Evolutionary conservation across 2,888 invertebrate genomes (phyloP), one percentile per base, ranked within the genome.

Genomic region (Minunthozetes semirufus): DNA sequence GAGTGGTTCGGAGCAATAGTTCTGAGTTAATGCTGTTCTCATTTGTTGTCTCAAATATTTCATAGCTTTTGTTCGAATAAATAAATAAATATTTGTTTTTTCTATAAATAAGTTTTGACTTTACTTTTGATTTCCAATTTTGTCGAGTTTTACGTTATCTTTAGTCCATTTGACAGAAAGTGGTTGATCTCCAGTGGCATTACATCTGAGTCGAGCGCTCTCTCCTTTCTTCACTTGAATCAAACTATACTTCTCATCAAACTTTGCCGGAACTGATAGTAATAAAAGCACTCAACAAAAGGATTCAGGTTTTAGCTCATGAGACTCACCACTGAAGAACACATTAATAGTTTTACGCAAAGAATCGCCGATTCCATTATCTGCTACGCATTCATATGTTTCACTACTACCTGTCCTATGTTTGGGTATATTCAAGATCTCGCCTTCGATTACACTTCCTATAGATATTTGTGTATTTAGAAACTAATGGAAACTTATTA

Each of bases 21-120:
- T 78, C 79, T 13, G 79, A 79, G 17, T 75, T 77, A 1, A 79
- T 72, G 9, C 80, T 79, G 63, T 76, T 76, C 22, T 77, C 77
- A 19, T 75, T 76, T 17, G 73, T 75, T 0, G 78, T 78, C 46
- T 80, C 79, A 61, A 77, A 78, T 17, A 78, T 79, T 50, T 78
- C 79, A 73, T 78, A 79, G 46, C 79, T 79, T 50, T 50, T n/a
- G 9, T 13, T 6, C 2, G 17, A 9, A 8, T 63, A 13, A 1
- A 33, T 63, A 6, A 4, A 76, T 74, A 3, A 53, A 72, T 4
- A 48, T 19, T 19, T 27, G n/a, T 17, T 15, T 22, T 15, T 50
- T 33, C 6, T 13, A 29, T 29, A 11, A 29, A 13, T 11, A 29
- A 11, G 3, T 33, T 63, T 4, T 17, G 5, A 4, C 29, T 33